Evolutionary conservation across 2,888 invertebrate species (phyloP).

Genomic region (Athripsodes cinereus): DNA sequence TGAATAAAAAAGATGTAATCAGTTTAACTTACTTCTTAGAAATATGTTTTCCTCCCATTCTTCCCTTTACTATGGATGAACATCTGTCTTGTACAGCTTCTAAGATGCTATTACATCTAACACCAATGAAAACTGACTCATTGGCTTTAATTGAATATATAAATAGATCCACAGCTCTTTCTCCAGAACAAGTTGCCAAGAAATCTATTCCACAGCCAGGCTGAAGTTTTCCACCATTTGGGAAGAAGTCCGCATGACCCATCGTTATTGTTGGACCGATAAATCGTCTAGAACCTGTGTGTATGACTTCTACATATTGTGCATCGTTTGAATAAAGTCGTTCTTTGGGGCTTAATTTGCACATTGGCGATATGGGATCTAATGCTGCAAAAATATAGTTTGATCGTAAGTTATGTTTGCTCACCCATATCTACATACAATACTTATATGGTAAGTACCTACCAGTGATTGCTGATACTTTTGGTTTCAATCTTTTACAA

Average conservation of each 20-base stretch:
- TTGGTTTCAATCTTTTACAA: slow-evolving; percentile 8
- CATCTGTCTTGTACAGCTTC: slow-evolving; percentile 10
- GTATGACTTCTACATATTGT: slow-evolving; percentile 12
- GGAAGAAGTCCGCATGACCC: slow-evolving; percentile 15
- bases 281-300: slow-evolving; percentile 9
- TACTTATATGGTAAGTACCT: no score
- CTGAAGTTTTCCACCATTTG: slow-evolving; percentile 15
- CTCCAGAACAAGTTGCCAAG: slow-evolving; percentile 11
- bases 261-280: slow-evolving; percentile 5
- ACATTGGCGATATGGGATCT: slow-evolving; percentile 9
- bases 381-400: no score
- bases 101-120: slow-evolving; percentile 1
- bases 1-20: no score
- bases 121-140: slow-evolving; percentile 3
- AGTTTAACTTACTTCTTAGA: slow-evolving; percentile 9
- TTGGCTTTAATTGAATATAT: slow-evolving; percentile 4
- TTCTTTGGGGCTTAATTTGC: background rate
- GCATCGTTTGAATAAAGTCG: slow-evolving; percentile 6
- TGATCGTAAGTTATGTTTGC: no score
- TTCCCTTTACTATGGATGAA: background rate
- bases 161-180: slow-evolving; percentile 7
- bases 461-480: slow-evolving; percentile 11
- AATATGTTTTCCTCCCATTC: slow-evolving; percentile 11
- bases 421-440: no score
- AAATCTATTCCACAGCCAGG: slow-evolving; percentile 14